phyloP scores from a whole-genome alignment of 2,888 invertebrate species.

The Mamestra brassicae region DNA sequence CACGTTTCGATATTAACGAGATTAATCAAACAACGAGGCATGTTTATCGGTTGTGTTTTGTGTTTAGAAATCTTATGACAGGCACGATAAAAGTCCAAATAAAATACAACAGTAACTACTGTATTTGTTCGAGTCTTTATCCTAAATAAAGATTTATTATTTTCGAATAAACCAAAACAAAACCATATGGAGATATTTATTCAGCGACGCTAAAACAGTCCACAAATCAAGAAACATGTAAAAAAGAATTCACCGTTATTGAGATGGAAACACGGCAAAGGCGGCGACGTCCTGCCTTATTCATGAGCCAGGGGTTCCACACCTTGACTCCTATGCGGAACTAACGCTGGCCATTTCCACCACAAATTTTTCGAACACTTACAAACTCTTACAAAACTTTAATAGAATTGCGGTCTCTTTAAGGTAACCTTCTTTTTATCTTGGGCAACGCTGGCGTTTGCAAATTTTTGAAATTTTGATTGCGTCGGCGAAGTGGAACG shows the following conservation, averaged over 20 bases:
- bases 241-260: constrained; percentile 77
- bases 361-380: constrained; percentile 78
- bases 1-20: constrained; percentile 51
- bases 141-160: constrained; percentile 22
- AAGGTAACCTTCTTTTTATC: constrained; percentile 59
- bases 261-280: constrained; percentile 80
- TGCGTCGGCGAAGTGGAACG: constrained; percentile 38
- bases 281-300: constrained; percentile 83
- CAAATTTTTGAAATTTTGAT: constrained; percentile 61
- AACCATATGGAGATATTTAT: constrained; percentile 45
- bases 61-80: constrained; percentile 16
- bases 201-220: constrained; percentile 50
- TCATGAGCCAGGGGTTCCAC: constrained; percentile 78
- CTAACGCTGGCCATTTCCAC: constrained; percentile 78
- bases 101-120: background rate
- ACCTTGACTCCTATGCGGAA: constrained; percentile 80
- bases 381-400: constrained; percentile 72
- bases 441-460: constrained; percentile 39
- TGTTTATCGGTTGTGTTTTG: constrained; percentile 23
- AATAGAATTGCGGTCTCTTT: constrained; percentile 71
- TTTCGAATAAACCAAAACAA: constrained; percentile 34
- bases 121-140: background rate
- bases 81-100: constrained; percentile 25
- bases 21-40: constrained; percentile 50
- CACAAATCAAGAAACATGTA: constrained; percentile 77